phyloP scores from a whole-genome alignment of 2,888 invertebrate species.

The Calameuta filiformis region DNA sequence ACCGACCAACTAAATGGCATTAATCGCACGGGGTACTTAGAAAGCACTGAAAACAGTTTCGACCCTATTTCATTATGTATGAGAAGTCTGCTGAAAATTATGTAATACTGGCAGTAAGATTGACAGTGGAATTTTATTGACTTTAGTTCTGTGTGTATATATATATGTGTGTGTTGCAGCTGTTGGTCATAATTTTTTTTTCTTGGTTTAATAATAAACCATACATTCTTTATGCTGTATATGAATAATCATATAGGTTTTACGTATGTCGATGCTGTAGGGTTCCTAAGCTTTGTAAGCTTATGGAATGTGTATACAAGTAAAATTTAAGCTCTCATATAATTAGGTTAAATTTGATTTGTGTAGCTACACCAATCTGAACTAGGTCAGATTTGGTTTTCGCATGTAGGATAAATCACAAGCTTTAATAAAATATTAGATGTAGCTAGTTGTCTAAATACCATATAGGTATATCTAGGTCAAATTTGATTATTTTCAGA shows the following conservation, averaged over 20 bases:
- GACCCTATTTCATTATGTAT: background rate
- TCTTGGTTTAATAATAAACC: background rate
- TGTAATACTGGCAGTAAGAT: background rate
- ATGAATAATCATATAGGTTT: too few relatives aligned
- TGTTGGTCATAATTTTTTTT: background rate
- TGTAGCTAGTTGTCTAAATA: background rate
- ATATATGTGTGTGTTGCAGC: background rate
- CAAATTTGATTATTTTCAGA: constrained; percentile 13
- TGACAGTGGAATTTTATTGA: background rate
- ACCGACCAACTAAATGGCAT: constrained; percentile 7
- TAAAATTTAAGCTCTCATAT: too few relatives aligned
- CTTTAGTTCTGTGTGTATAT: background rate
- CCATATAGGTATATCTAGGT: background rate
- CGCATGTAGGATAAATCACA: background rate
- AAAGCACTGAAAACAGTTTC: background rate
- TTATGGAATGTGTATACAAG: too few relatives aligned
- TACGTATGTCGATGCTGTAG: too few relatives aligned
- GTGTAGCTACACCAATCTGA: too few relatives aligned
- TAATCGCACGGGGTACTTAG: background rate
- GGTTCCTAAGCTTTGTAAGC: too few relatives aligned
- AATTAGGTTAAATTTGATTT: too few relatives aligned
- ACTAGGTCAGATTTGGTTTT: background rate
- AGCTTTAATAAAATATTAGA: background rate
- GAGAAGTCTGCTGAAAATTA: background rate
- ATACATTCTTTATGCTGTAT: background rate